Evolutionary conservation across 2,888 invertebrate genomes (phyloP), one percentile per base, ranked within the genome.

Genomic region (Tenthredo mesomela): DNA sequence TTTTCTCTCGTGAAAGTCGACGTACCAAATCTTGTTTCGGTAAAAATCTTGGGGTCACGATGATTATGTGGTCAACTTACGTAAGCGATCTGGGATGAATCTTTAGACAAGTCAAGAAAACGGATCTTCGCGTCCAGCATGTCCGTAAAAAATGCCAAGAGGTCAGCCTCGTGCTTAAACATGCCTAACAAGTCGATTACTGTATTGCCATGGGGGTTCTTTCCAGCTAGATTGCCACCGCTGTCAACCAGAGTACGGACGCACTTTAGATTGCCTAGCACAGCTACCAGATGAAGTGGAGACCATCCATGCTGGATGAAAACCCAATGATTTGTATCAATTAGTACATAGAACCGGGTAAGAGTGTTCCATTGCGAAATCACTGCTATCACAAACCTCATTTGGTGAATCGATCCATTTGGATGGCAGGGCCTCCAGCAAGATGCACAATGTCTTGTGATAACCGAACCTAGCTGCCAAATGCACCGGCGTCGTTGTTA

Each of bases 241-340:
- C 91, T 88, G 37, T 93, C 92, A 82, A 95, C 91, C 54, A 95
- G 91, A 67, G 94, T 88, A 86, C 93, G 92, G 43, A 95, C 91
- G 87, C 94, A 94, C 82, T 94, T 93, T 65, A 93, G 93, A 85
- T 94, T 94, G 40, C 94, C 94, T 85, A 93, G 93, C 85, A 92
- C 93, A n/a, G 95, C 94, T 37, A 95, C 95, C 84, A 93, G 92
- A 88, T 95, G 95, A 15, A 95, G 92, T 15, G 95, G 94, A 21
- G 95, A 95, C 18, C 94, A 92, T 50, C 94, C 93, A 25, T 89
- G 88, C 87, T 88, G 86, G 40, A 10, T 4, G 18, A 18, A 37
- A 37, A 70, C 15, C 37, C 18, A 33, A 70, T 70, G n/a, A 9
- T 54, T 47, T 47, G 12, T 3, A 15, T 47, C 15, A 47, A 47